Evolutionary conservation across 2,797 vertebrate genomes (phyloP).

Genomic region (Falco biarmicus): DNA sequence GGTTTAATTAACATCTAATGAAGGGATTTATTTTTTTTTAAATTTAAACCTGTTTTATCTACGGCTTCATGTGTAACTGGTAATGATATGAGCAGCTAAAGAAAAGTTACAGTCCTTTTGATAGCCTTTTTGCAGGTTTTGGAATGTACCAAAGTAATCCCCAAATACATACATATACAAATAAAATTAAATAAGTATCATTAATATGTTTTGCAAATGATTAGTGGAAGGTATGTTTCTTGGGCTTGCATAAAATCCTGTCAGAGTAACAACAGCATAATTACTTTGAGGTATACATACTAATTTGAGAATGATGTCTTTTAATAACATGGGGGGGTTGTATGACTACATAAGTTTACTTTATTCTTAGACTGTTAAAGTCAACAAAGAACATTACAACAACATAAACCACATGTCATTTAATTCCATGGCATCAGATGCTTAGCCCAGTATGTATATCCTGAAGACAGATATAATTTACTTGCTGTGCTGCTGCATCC

Average conservation of each 20-base stretch:
- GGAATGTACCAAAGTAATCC: not conserved
- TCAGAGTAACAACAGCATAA: not conserved
- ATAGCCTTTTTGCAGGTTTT: not conserved
- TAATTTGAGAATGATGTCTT: not conserved
- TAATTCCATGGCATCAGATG: not conserved
- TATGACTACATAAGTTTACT: not conserved
- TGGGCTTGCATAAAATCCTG: not conserved
- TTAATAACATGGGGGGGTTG: not conserved
- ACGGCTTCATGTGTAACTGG: not conserved
- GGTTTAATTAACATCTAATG: not conserved
- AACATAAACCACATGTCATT: not conserved
- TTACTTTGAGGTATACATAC: not conserved
- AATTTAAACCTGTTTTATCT: not conserved
- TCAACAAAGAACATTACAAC: not conserved
- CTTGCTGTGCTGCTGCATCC: not conserved
- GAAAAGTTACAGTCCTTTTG: not conserved
- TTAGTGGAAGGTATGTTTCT: not conserved
- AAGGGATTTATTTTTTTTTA: not conserved
- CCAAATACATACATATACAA: not conserved
- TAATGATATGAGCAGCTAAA: not conserved
- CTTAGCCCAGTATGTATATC: not conserved
- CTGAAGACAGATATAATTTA: not conserved
- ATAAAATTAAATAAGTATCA: not conserved
- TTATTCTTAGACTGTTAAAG: not conserved
- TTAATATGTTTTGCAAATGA: not conserved